Evolutionary conservation across 2,888 invertebrate genomes (phyloP).

Genomic region (Eilema griseolum): DNA sequence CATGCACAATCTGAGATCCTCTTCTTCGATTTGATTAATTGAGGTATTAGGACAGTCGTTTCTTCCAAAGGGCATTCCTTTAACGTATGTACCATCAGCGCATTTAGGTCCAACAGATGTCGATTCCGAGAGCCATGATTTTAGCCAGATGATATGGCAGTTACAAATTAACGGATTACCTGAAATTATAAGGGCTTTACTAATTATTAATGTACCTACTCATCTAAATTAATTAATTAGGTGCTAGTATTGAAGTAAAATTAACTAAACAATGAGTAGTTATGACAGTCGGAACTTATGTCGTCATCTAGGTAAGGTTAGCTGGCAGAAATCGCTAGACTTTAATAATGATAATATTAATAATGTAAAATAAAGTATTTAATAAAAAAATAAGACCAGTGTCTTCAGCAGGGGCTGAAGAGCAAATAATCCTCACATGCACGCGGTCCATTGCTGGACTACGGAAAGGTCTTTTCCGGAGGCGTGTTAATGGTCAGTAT

Average conservation of each 20-base stretch:
- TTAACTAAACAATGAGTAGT: background rate
- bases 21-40: conserved; percentile 66
- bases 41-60: conserved; percentile 88
- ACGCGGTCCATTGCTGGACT: too few species aligned
- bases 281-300: background rate
- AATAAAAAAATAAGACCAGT: too few species aligned
- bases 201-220: background rate
- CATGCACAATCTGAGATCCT: conserved; percentile 86
- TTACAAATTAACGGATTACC: conserved; percentile 95
- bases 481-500: too few species aligned
- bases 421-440: too few species aligned
- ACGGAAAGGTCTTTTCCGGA: too few species aligned
- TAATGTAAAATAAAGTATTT: too few species aligned
- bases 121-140: conserved; percentile 93
- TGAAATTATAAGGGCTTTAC: conserved; percentile 67
- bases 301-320: background rate
- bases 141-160: conserved; percentile 94
- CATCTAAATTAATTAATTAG: too few species aligned
- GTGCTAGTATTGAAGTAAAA: background rate
- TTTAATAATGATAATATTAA: too few species aligned
- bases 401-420: background rate
- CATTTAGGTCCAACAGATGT: conserved; percentile 92
- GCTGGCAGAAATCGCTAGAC: too few species aligned
- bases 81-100: conserved; percentile 92
- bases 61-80: conserved; percentile 90